phyloP scores from a whole-genome alignment of 2,113 vertebrate genomes.

The Psilopsiagon aurifrons region DNA sequence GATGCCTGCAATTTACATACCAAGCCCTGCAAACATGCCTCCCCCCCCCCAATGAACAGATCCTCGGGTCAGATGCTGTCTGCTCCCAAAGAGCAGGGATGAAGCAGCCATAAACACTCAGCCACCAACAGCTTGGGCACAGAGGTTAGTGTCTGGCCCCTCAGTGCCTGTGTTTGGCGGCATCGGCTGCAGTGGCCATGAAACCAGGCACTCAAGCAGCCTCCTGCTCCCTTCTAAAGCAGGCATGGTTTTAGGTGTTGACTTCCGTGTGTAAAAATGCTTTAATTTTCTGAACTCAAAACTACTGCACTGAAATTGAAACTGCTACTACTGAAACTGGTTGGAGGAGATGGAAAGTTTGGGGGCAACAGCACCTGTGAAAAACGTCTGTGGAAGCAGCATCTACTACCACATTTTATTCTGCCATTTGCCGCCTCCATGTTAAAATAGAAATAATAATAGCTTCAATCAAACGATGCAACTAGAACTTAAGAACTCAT shows the following conservation, averaged over 20 bases:
- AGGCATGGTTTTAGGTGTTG: fast-evolving
- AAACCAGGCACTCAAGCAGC: fast-evolving
- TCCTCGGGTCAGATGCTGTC: fast-evolving
- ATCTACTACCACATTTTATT: background rate
- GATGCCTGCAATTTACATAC: background rate
- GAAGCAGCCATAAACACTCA: fast-evolving
- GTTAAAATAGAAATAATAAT: background rate
- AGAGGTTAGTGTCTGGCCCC: too few species aligned
- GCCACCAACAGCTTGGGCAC: background rate
- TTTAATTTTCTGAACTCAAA: background rate
- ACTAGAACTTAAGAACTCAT: background rate
- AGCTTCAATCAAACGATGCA: background rate
- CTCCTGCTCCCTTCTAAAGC: background rate
- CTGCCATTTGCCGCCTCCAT: background rate
- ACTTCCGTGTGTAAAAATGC: fast-evolving
- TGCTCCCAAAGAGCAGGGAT: fast-evolving
- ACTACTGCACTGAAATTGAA: background rate
- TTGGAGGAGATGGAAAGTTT: background rate
- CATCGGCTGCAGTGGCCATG: fast-evolving
- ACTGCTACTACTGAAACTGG: background rate
- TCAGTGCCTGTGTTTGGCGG: fast-evolving
- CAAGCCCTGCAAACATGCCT: background rate
- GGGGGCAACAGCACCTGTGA: fast-evolving
- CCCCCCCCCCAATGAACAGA: fast-evolving
- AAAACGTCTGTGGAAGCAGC: background rate